Percentiles rank a stretch among this genome's conserved stretches.
Conservation (phyloP, 2,113 vertebrate species). For the Chelonoidis abingdonii region DNA sequence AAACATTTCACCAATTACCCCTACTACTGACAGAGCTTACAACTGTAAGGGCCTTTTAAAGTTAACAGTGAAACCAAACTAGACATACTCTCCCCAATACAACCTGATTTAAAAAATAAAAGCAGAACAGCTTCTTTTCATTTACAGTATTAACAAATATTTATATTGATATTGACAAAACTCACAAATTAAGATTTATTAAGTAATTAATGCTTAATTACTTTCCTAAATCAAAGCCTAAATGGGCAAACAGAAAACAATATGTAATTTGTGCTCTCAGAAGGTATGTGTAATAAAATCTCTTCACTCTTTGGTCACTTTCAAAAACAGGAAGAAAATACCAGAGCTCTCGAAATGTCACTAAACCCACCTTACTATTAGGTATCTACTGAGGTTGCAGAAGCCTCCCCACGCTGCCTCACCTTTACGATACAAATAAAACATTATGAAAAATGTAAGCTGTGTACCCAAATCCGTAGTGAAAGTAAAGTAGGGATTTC, state of each 20-base stretch:
- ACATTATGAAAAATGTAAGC: no score
- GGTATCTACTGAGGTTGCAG: background rate
- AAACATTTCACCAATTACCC: background rate
- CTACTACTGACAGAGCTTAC: background rate
- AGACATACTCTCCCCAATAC: background rate
- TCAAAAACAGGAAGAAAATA: constrained; percentile 8
- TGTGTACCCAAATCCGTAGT: no score
- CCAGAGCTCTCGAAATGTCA: constrained; percentile 26
- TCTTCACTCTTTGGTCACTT: background rate
- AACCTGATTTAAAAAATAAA: background rate
- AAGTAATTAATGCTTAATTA: background rate
- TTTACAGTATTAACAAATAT: background rate
- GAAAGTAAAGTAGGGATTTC: no score
- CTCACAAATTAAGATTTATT: background rate
- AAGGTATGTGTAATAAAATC: constrained; percentile 23
- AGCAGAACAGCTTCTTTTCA: background rate
- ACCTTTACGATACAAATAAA: no score
- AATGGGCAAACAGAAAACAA: constrained; percentile 7
- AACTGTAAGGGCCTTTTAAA: background rate
- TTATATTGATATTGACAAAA: background rate
- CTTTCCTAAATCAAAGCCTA: background rate
- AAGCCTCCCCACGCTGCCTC: no score
- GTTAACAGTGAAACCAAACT: background rate
- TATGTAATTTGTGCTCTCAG: constrained; percentile 31
- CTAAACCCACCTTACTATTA: constrained; percentile 44